A percentile compares a stretch with the other conserved stretches of the same genome.
Evolutionary conservation across 2,113 vertebrate species (phyloP).

Genomic region (Ailurus styani): DNA sequence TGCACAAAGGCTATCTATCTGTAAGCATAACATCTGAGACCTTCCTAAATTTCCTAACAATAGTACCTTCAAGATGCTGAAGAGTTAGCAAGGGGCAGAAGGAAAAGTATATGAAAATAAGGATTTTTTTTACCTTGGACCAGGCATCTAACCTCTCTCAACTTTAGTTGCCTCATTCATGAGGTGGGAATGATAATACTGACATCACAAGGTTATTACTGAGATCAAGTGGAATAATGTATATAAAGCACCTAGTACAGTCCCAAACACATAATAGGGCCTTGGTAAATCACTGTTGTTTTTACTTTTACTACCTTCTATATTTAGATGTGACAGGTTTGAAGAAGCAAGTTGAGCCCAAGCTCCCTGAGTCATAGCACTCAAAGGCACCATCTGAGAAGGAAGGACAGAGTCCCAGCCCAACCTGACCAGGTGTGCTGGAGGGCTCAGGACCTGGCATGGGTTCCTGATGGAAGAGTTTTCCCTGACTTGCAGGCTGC

Average conservation of each 20-base stretch:
- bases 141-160: background rate
- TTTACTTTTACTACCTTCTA: background rate
- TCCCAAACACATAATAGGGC: background rate
- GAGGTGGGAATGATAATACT: background rate
- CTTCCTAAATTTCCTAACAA: background rate
- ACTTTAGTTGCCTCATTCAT: background rate
- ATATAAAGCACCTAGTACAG: background rate
- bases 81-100: background rate
- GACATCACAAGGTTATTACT: background rate
- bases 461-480: background rate
- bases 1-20: background rate
- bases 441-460: background rate
- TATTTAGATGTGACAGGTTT: background rate
- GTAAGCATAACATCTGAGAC: background rate
- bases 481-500: background rate
- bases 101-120: background rate
- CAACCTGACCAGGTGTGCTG: background rate
- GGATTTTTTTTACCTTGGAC: background rate
- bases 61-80: background rate
- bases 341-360: background rate
- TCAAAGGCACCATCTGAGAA: background rate
- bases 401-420: background rate
- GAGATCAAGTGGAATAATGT: background rate
- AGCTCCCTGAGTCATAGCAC: background rate
- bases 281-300: background rate